phyloP scores from a whole-genome alignment of 2,888 invertebrate genomes.

The Spilarctia lutea region DNA sequence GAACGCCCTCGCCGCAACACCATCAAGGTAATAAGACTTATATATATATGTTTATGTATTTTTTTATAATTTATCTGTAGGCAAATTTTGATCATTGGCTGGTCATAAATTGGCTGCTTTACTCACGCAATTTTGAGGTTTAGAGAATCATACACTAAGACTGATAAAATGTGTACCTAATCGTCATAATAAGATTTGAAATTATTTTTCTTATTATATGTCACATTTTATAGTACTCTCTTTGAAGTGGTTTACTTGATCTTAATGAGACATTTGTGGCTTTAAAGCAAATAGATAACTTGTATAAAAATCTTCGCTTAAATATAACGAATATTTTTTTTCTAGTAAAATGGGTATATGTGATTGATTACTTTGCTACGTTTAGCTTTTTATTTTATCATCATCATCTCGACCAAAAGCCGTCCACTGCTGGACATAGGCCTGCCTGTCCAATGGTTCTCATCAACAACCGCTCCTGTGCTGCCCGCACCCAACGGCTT shows the following conservation, averaged over 20 bases:
- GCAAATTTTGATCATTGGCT: not conserved
- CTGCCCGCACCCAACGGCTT: no score
- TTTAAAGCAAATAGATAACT: no score
- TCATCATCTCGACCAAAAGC: no score
- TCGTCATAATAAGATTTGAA: not conserved
- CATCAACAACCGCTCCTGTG: no score
- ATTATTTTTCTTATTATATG: no score
- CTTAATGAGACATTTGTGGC: no score
- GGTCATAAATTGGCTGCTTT: not conserved
- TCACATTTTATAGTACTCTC: no score
- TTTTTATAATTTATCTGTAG: not conserved
- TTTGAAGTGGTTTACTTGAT: not conserved
- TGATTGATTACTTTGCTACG: not conserved
- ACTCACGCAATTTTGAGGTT: not conserved
- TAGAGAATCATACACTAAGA: not conserved
- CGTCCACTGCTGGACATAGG: no score
- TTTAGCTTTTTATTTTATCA: not conserved
- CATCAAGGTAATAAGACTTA: slow-evolving; percentile 69
- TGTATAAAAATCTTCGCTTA: not conserved
- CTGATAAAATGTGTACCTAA: not conserved
- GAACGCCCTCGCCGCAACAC: slow-evolving; percentile 81
- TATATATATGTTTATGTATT: not conserved
- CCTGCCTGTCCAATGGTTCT: no score
- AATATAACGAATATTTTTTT: not conserved
- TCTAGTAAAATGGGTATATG: not conserved